A percentile compares a stretch with the other conserved stretches of the same genome.
Evolutionary conservation across 2,888 invertebrate genomes (phyloP).

Genomic region (Sabatieria punctata): DNA sequence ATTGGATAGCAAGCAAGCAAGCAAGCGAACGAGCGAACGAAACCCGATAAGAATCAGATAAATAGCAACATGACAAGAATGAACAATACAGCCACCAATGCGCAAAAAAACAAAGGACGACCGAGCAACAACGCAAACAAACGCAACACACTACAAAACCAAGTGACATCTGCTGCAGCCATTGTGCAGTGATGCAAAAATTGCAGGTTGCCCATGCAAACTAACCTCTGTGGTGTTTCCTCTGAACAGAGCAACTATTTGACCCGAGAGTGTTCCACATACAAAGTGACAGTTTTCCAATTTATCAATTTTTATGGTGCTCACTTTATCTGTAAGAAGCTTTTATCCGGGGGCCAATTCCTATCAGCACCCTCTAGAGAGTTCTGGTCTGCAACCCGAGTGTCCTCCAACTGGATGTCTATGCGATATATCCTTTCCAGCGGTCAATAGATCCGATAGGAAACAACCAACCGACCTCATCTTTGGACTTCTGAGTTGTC

Average conservation of each 20-base stretch:
- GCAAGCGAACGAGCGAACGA: no score
- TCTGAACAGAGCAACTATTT: conserved; percentile 2
- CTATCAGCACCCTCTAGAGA: no score
- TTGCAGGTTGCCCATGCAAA: conserved; percentile 1
- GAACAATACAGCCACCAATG: no score
- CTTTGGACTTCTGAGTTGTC: conserved; percentile 66
- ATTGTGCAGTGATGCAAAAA: no score
- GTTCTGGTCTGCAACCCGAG: no score
- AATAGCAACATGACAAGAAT: no score
- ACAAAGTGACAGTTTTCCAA: conserved; percentile 3
- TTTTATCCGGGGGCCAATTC: conserved; percentile 2
- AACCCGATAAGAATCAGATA: no score
- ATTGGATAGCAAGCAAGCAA: no score
- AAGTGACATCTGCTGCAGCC: no score
- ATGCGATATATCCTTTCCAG: conserved; percentile 71
- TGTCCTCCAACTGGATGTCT: conserved; percentile 79
- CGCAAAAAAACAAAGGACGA: no score
- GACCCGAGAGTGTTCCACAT: conserved; percentile 2
- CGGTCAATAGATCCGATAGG: conserved; percentile 82
- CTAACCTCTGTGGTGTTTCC: conserved; percentile 2
- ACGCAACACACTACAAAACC: no score
- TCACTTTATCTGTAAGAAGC: conserved; percentile 1
- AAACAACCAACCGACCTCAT: conserved; percentile 76
- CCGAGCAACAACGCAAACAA: no score
- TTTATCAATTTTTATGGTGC: conserved; percentile 7